A percentile compares a stretch with the other conserved stretches of the same genome.
phyloP scores from a whole-genome alignment of 1,140 invertebrate genomes.

The Drosophila kurseongensis region DNA sequence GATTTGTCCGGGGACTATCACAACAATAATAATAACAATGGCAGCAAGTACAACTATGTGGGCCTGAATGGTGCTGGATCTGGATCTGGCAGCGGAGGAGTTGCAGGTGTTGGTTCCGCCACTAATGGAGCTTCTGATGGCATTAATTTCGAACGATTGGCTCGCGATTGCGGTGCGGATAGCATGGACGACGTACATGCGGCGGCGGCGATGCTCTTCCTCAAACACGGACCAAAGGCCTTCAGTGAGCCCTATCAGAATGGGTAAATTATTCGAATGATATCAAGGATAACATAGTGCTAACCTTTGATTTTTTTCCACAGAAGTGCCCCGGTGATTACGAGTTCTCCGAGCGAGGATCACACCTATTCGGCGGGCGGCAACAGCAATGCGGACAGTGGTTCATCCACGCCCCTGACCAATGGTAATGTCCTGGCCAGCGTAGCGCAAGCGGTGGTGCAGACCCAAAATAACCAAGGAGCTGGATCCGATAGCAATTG shows the following conservation, averaged over 20 bases:
- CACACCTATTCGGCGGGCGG: constrained; percentile 89
- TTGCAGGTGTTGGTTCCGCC: not conserved
- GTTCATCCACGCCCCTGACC: constrained; percentile 74
- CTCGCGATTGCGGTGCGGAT: constrained; percentile 84
- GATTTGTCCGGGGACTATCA: constrained; percentile 64
- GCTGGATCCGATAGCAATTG: constrained; percentile 73
- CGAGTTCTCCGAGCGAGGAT: constrained; percentile 91
- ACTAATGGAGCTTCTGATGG: constrained; percentile 21
- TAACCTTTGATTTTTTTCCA: not conserved
- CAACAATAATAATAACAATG: constrained; percentile 48
- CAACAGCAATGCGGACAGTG: constrained; percentile 74
- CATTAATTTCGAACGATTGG: constrained; percentile 75
- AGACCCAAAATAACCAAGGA: constrained; percentile 22
- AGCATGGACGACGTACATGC: constrained; percentile 91
- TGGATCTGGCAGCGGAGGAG: constrained; percentile 9
- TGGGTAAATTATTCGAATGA: constrained; percentile 49
- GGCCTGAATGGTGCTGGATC: constrained; percentile 4
- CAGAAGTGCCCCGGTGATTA: constrained; percentile 87
- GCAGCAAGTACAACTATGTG: constrained; percentile 50
- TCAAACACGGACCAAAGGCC: constrained; percentile 89
- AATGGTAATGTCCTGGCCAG: constrained; percentile 60
- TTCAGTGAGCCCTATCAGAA: constrained; percentile 81
- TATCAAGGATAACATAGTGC: not conserved
- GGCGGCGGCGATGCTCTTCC: constrained; percentile 92
- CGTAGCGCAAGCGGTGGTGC: constrained; percentile 37